A percentile compares a stretch with the other conserved stretches of the same genome.
Evolutionary conservation across 37 sponge, comb jelly and placozoan species (phyloP).

Genomic region (Lycopodina hypogea): DNA sequence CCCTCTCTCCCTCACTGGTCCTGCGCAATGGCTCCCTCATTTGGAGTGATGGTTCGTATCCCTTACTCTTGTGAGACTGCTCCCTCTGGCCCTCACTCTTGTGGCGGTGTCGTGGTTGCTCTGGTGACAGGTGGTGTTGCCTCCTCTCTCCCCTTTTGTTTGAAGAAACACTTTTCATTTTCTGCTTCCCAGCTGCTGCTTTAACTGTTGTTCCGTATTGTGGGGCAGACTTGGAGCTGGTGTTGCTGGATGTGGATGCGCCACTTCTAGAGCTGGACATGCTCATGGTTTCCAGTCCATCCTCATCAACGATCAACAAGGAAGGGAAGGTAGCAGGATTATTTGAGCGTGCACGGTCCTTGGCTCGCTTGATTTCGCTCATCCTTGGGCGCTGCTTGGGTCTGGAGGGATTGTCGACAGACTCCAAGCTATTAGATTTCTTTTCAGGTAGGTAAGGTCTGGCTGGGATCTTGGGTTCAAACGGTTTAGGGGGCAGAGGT

Average conservation of each 20-base stretch:
- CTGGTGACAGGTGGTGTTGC: background rate
- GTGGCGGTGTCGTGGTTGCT: background rate
- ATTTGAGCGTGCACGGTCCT: background rate
- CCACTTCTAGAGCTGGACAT: background rate
- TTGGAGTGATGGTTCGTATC: too few relatives aligned
- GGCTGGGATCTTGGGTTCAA: background rate
- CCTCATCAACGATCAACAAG: background rate
- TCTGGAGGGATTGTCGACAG: background rate
- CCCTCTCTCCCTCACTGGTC: too few relatives aligned
- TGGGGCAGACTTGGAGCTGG: conserved; percentile 3
- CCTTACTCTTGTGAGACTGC: too few relatives aligned
- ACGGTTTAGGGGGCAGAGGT: background rate
- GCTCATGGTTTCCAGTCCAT: background rate
- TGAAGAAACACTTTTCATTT: too few relatives aligned
- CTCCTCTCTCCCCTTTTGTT: background rate
- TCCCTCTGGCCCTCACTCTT: background rate
- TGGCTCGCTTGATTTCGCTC: conserved; percentile 22
- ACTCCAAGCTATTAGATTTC: background rate
- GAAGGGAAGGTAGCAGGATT: background rate
- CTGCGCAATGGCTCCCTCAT: too few relatives aligned
- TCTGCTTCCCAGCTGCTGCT: too few relatives aligned
- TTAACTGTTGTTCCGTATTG: too few relatives aligned
- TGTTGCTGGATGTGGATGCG: background rate
- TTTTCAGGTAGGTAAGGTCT: background rate
- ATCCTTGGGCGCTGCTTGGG: conserved; percentile 11